Percentiles rank a stretch among this genome's conserved stretches.
Conservation (phyloP, 2,113 vertebrate genomes). For the Rallus limicola region DNA sequence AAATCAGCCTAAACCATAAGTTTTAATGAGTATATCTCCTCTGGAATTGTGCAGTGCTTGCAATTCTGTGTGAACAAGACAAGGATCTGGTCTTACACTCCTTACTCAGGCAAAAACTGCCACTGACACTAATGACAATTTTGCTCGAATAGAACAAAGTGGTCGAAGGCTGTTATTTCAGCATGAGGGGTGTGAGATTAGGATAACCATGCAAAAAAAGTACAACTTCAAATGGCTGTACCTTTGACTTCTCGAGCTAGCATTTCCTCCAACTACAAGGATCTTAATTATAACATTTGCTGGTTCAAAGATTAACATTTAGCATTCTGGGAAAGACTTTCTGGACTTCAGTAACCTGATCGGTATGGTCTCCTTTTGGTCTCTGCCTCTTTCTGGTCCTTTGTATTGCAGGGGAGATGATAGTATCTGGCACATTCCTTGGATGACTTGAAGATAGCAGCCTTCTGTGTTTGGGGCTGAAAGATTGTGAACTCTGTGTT, state of each 20-base stretch:
- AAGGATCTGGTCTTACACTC: slow-evolving; percentile 58
- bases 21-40: slow-evolving; percentile 61
- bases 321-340: slow-evolving; percentile 71
- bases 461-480: slow-evolving; percentile 79
- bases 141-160: slow-evolving; percentile 50
- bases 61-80: slow-evolving; percentile 54
- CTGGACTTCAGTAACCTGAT: slow-evolving; percentile 77
- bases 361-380: slow-evolving; percentile 66
- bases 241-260: slow-evolving; percentile 56
- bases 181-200: not conserved
- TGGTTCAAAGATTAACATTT: slow-evolving; percentile 77
- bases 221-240: slow-evolving; percentile 41
- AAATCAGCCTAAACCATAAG: slow-evolving; percentile 31
- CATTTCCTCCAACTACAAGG: slow-evolving; percentile 66
- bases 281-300: slow-evolving; percentile 78
- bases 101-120: slow-evolving; percentile 58
- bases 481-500: slow-evolving; percentile 80
- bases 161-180: slow-evolving; percentile 9
- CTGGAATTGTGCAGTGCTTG: slow-evolving; percentile 53
- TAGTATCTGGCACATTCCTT: slow-evolving; percentile 94
- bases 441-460: slow-evolving; percentile 86
- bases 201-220: slow-evolving; percentile 18
- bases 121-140: slow-evolving; percentile 58
- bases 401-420: slow-evolving; percentile 84
- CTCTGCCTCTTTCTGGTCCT: slow-evolving; percentile 74